A percentile compares a stretch with the other conserved stretches of the same genome.
These are phyloP conservation scores for Trididemnum clinides DNA, from an alignment of 23 tunicate genomes.

Conservation along the genomic window DNA sequence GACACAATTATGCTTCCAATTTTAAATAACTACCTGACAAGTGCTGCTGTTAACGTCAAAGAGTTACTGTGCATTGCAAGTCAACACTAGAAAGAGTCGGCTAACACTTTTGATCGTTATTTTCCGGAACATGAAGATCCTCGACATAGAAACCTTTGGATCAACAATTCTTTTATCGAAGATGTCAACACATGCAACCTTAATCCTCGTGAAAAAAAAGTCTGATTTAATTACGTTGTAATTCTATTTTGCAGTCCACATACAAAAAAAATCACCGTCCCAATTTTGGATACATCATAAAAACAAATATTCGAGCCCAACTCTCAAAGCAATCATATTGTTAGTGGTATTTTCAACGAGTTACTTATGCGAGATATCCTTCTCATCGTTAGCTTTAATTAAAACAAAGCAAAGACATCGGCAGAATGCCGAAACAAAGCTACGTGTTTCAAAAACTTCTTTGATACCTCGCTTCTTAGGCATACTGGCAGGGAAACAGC, in stretches of 20 bases:
- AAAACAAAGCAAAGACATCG: conserved; percentile 24
- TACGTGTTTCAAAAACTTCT: conserved; percentile 22
- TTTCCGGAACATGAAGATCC: too few species aligned
- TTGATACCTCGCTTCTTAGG: not conserved
- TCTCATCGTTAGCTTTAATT: not conserved
- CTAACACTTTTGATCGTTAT: too few species aligned
- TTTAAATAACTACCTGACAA: too few species aligned
- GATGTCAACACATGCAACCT: conserved; percentile 18
- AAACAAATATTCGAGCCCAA: conserved; percentile 9
- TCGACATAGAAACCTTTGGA: too few species aligned
- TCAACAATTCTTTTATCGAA: not conserved
- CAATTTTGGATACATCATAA: conserved; percentile 7
- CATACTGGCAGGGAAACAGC: conserved; percentile 2
- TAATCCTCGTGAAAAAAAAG: not conserved
- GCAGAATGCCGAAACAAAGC: not conserved
- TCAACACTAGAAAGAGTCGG: too few species aligned
- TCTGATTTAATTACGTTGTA: conserved; percentile 4
- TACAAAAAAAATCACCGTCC: conserved; percentile 4
- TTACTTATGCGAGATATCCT: not conserved
- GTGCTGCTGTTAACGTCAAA: too few species aligned
- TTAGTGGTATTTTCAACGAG: not conserved
- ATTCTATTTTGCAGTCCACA: not conserved
- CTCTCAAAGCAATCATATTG: conserved; percentile 15
- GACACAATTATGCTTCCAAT: too few species aligned
- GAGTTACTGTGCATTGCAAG: too few species aligned